Evolutionary conservation across 2,888 invertebrate species (phyloP), one percentile per base, ranked within the genome.

Genomic region (Sinodicranocentrus sp.): DNA sequence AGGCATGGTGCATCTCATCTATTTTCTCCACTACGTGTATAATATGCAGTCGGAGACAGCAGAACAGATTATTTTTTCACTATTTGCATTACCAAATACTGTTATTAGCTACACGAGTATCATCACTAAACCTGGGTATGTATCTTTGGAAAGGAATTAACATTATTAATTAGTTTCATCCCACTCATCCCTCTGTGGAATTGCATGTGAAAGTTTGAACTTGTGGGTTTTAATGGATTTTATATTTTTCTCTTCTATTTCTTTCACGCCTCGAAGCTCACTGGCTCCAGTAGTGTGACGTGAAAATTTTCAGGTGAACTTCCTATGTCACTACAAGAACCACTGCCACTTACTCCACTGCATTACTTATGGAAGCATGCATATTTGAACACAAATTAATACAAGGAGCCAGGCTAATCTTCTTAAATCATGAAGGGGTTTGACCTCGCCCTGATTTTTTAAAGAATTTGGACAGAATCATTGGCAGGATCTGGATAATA

Each of bases 401-500:
- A 80, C 80, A 80, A 80, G 80, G 80, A 80, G 80, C 80, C 80
- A 67, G 43, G 6, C 44, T 72, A 63, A 80, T 80, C 71, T 72
- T 61, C 71, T 72, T 80, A 80, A 80, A 80, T 80, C 80, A 80
- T 72, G 44, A 71, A 48, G 72, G 72, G 80, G 54, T 48, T 63
- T 72, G 57, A 67, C 80, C 67, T 72, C 72, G 57, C 80, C 72
- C 80, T 67, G 52, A 21, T 67, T 72, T 39, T 25, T 43, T 52
- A 52, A 79, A 28, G 2, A 28, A 72, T 65, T 43, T 19, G 21
- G 43, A 72, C 43, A 59, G 48, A 57, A 59, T 59, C 59, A 23
- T 8, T 5, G 3, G 8, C 17, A 48, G n/a, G 39, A 48, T 15
- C 3, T n/a, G 48, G 48, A 3, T 48, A 48, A 6, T 10, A 33